Evolutionary conservation across 2,113 vertebrate genomes (phyloP), one percentile per base, ranked within the genome.

Genomic region (Mellivora capensis): DNA sequence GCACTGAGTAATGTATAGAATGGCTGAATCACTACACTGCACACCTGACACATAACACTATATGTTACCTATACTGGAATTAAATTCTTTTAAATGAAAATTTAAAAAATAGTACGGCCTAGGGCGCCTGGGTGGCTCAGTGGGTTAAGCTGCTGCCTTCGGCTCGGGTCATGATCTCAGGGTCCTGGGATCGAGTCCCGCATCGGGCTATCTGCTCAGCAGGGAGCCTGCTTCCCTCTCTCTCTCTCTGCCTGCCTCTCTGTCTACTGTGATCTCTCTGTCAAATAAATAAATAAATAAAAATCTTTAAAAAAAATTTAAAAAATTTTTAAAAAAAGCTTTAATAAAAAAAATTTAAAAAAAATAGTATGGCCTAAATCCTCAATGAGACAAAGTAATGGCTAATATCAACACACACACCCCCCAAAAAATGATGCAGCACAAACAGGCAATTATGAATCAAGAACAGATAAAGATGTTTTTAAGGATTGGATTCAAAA

Each of bases 401-500:
- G 71, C 42, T 86, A 81, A 72, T 81, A 44, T 74, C 14, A 21
- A 54, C 5, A 57, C 31, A 82, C 29, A 31, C 27, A 23, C 57
- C 71, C 69, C n/a, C 82, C 27, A 94, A 86, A 76, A 69, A 89
- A 39, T 84, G 67, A 76, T n/a, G 27, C 29, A 81, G 57, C 49
- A 49, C 84, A 88, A 92, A 87, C 17, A 87, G 91, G 29, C 14
- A 81, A 57, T 96, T 93, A 79, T 29, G 21, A 79, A 71, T 79
- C 47, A 80, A 44, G 34, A 96, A 62, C 52, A 84, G 72, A 21
- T 89, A 44, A 95, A 86, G 12, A 34, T 37, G 57, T 94, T 80
- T 80, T 90, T 54, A 49, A 87, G 87, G 34, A 97, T 77, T 20
- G 27, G 34, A 72, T 90, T 62, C 81, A 7, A 89, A 92, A 96